Evolutionary conservation across 37 sponge, comb jelly and placozoan species (phyloP).

Genomic region (Beroe ovata): DNA sequence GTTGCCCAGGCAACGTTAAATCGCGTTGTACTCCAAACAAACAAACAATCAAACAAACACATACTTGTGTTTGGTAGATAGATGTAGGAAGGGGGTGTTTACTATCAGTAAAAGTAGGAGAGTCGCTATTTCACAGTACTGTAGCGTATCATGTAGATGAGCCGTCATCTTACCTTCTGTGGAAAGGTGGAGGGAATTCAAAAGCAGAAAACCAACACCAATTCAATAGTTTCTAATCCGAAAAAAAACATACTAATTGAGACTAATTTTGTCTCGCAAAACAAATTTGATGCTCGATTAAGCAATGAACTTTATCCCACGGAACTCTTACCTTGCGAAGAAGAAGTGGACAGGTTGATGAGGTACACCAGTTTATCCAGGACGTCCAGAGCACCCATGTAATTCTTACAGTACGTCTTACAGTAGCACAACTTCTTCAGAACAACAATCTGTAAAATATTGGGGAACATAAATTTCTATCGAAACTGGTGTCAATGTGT

Average conservation of each 20-base stretch:
- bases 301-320: no score
- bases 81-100: conserved; percentile 47
- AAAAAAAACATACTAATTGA: no score
- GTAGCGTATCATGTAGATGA: conserved; percentile 48
- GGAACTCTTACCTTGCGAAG: neutral
- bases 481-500: no score
- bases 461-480: neutral
- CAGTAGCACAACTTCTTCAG: conserved; percentile 55
- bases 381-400: conserved; percentile 46
- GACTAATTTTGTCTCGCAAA: no score
- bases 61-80: conserved; percentile 38
- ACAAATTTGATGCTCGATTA: no score
- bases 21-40: no score
- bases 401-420: conserved; percentile 39
- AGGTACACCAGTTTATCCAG: conserved; percentile 56
- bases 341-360: conserved; percentile 22
- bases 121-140: conserved; percentile 44
- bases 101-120: conserved; percentile 43
- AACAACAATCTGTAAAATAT: conserved; percentile 26
- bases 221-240: no score
- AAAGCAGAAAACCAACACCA: no score
- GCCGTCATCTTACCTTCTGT: conserved; percentile 47
- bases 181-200: no score
- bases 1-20: no score
- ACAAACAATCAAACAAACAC: no score